Conservation (phyloP, 2,888 invertebrate species). For the Trichogramma dendrolimi region DNA sequence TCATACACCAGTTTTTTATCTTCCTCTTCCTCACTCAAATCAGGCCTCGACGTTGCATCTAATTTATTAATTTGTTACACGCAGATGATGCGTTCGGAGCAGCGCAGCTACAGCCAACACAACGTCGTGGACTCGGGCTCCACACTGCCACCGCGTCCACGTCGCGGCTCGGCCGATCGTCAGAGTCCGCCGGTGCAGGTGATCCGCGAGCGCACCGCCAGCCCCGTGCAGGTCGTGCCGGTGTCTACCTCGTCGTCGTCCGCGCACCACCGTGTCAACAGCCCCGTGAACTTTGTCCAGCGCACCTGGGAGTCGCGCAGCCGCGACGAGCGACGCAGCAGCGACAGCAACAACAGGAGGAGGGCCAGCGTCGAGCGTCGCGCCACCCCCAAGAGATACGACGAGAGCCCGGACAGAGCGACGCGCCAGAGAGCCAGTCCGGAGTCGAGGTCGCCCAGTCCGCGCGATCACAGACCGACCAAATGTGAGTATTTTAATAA, state of each 20-base stretch:
- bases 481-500: slow-evolving; percentile 16
- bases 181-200: background rate
- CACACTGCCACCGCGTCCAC: too few relatives aligned
- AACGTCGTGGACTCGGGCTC: too few relatives aligned
- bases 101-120: too few relatives aligned
- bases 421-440: slow-evolving; percentile 12
- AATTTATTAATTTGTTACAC: too few relatives aligned
- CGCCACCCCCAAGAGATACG: background rate
- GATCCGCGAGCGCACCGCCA: slow-evolving; percentile 13
- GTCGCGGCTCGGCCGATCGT: too few relatives aligned
- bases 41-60: too few relatives aligned
- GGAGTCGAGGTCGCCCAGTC: slow-evolving; percentile 13
- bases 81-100: too few relatives aligned
- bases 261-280: slow-evolving; percentile 13
- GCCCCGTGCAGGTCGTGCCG: slow-evolving; percentile 2
- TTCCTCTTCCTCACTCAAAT: too few relatives aligned
- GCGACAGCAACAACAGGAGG: background rate
- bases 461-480: slow-evolving; percentile 21
- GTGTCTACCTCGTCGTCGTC: background rate
- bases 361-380: background rate
- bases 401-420: background rate
- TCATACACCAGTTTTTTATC: too few relatives aligned
- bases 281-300: slow-evolving; percentile 46
- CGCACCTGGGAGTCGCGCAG: slow-evolving; percentile 47
- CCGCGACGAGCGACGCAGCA: slow-evolving; percentile 29